Evolutionary conservation across 2,888 invertebrate genomes (phyloP).

Genomic region (Unio pictorum): DNA sequence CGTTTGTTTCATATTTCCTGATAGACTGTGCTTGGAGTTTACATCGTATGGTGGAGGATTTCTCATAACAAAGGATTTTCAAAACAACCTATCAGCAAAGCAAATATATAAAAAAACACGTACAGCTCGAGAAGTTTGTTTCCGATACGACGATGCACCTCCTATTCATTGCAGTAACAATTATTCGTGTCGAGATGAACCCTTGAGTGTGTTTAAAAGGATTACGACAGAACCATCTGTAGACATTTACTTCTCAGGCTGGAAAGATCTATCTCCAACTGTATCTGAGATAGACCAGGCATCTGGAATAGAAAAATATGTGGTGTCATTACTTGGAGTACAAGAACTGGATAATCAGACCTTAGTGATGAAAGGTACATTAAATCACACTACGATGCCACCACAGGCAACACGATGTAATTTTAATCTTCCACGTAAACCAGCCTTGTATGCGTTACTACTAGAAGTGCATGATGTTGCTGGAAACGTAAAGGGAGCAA

Average conservation of each 20-base stretch:
- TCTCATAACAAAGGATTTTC: slow-evolving; percentile 8
- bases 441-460: slow-evolving; percentile 24
- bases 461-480: slow-evolving; percentile 36
- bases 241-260: slow-evolving; percentile 23
- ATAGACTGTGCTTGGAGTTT: slow-evolving; percentile 24
- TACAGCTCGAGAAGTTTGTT: slow-evolving; percentile 14
- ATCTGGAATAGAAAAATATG: slow-evolving; percentile 27
- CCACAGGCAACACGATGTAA: not conserved
- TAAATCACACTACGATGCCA: not conserved
- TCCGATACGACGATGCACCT: slow-evolving; percentile 16
- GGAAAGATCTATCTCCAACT: slow-evolving; percentile 32
- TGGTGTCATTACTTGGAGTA: slow-evolving; percentile 17
- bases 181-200: slow-evolving; percentile 15
- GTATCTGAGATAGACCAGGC: slow-evolving; percentile 16
- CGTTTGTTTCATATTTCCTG: not conserved
- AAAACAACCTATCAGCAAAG: not conserved
- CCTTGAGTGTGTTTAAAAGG: slow-evolving; percentile 13
- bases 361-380: not conserved
- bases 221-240: slow-evolving; percentile 15
- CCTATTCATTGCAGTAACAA: slow-evolving; percentile 20
- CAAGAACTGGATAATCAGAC: slow-evolving; percentile 1
- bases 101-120: slow-evolving; percentile 8
- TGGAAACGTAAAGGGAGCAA: slow-evolving; percentile 24
- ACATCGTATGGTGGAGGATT: slow-evolving; percentile 23
- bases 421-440: slow-evolving; percentile 4